Base-by-base conservation (phyloP, 2,113 vertebrate genomes). In the Paedocypris sp. region DNA sequence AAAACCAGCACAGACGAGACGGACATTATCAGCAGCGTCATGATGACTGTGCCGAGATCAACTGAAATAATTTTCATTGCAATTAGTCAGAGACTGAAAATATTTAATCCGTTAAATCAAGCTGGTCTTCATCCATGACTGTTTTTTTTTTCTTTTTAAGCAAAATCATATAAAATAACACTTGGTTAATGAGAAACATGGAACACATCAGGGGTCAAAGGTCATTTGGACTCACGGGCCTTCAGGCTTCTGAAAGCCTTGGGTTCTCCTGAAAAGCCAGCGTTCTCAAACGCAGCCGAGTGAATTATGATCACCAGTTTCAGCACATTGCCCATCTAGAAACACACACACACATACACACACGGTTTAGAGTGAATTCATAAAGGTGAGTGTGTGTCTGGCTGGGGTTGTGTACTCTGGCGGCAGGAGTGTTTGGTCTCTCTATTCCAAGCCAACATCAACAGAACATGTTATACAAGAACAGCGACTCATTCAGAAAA, bases 1-100 rank as follows among this genome's bases (percentile, higher is more conserved):
- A 89, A 64, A 39, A 86, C 79, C 43, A 79, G 78, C 68, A 84
- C 13, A 53, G 86, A 86, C 74, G 88, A 84, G 69, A 79, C 0
- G 0, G 85, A 82, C 36, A 90, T 64, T 71, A 84, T 53, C 39
- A 53, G 0, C 63, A 90, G 77, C 69, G 87, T 62, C 73, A 89
- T 71, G 62, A 84, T 86, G 52, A 83, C 81, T 70, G 84, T 83
- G 67, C 73, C 3, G 35, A 82, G 54, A 45, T 88, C 83, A 9
- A 80, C 86, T 90, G 62, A 1, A 64, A 65, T 35, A 15, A 59
- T n/a, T n/a, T n/a, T n/a, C n/a, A n/a, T n/a, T n/a, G n/a, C n/a
- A n/a, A n/a, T n/a, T n/a, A n/a, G n/a, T 38, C 9, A 45, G 11
- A 49, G 25, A 38, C 15, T 12, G 19, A 48, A 1, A 25, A 33